Conservation (phyloP, 2,888 invertebrate species). For the Hemithea aestivaria region DNA sequence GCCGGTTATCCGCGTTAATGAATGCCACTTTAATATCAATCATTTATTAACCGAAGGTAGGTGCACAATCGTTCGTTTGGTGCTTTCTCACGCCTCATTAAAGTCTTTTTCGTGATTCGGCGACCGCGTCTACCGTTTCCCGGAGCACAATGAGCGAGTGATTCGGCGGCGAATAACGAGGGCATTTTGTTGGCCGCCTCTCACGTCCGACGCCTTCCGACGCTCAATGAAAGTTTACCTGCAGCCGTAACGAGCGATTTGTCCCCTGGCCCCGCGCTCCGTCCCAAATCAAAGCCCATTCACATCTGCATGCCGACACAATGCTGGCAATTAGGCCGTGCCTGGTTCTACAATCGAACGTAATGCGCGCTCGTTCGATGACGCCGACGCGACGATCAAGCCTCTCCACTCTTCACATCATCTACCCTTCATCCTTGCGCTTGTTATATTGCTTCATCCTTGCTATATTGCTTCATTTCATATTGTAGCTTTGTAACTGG, state of each 20-base stretch:
- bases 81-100: slow-evolving; percentile 78
- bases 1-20: slow-evolving; percentile 51
- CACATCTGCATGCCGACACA: slow-evolving; percentile 80
- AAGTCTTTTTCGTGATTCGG: slow-evolving; percentile 76
- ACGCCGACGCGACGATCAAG: slow-evolving; percentile 31
- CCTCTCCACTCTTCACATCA: slow-evolving; percentile 29
- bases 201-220: slow-evolving; percentile 79
- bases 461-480: too few species aligned
- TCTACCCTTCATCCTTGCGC: slow-evolving; percentile 29
- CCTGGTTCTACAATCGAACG: slow-evolving; percentile 75
- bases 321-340: slow-evolving; percentile 79
- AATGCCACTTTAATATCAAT: slow-evolving; percentile 65
- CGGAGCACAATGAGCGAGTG: slow-evolving; percentile 77
- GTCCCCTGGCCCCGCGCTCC: slow-evolving; percentile 72
- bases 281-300: slow-evolving; percentile 80
- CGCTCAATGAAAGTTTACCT: slow-evolving; percentile 80
- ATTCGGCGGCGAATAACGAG: slow-evolving; percentile 80
- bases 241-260: slow-evolving; percentile 80
- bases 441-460: slow-evolving; percentile 18
- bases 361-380: slow-evolving; percentile 73
- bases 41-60: slow-evolving; percentile 68
- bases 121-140: slow-evolving; percentile 78
- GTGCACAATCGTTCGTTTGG: slow-evolving; percentile 75
- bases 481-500: not conserved
- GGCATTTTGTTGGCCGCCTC: slow-evolving; percentile 78